Evolutionary conservation across 2,888 invertebrate species (phyloP), one percentile per base, ranked within the genome.

Genomic region (Andrena trimmerana): DNA sequence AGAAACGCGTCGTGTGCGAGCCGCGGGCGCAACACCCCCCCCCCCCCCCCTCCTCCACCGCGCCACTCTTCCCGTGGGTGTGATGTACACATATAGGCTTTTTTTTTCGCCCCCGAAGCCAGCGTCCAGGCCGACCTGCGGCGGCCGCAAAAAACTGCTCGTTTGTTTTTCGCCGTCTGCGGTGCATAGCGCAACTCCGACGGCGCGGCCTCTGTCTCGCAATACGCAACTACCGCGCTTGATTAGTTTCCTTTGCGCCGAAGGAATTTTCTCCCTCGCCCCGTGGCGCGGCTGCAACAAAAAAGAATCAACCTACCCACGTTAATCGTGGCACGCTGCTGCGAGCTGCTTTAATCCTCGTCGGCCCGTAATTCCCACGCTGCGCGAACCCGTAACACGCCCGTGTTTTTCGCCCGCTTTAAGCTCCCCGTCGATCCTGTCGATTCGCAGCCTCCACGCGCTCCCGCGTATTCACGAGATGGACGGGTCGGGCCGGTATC

Each of bases 191-290:
- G 76, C 60, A 85, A 85, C 79, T 84, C 66, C 24, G 24, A 20
- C 29, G 27, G 2, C 71, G 31, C 27, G 20, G 2, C 71, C 48
- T 50, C 74, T 77, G 73, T 78, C 84, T 71, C 81, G 65, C 75
- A 60, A 73, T 84, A 87, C 89, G 86, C 63, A 73, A 86, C 72
- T 79, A 72, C 72, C 42, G 68, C 62, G 82, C 75, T 84, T 85
- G 88, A 89, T 88, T 88, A 88, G 81, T 88, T 86, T 84, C 84
- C 86, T 87, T 79, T 73, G 27, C 72, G 60, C n/a, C 67, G 68
- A 81, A 80, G 62, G 70, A 79, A 79, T 75, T 84, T 78, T 78
- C 74, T 62, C 62, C 27, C 57, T 10, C 4, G 13, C 36, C 16
- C 20, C 7, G 24, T 42, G 42, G 13, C 16, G 20, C 33, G 20